Evolutionary conservation across 2,888 invertebrate species (phyloP).

Genomic region (Hesperia comma): DNA sequence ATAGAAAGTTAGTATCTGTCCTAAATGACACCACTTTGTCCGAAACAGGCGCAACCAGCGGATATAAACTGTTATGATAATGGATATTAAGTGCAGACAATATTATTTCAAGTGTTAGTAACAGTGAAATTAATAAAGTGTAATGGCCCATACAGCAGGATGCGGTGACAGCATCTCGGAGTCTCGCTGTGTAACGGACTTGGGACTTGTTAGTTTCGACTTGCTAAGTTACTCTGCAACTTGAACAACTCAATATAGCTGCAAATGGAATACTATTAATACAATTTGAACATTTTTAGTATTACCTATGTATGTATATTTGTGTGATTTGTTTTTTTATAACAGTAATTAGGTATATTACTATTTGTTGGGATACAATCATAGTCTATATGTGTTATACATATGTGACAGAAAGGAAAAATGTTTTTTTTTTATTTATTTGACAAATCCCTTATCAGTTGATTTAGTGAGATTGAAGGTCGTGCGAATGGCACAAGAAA

Average conservation of each 20-base stretch:
- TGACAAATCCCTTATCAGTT: too few relatives aligned
- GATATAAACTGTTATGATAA: background rate
- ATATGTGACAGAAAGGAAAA: too few relatives aligned
- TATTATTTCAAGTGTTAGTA: slow-evolving; percentile 7
- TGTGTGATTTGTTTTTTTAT: too few relatives aligned
- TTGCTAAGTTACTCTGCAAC: slow-evolving; percentile 30
- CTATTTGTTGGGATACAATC: too few relatives aligned
- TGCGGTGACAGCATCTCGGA: slow-evolving; percentile 23
- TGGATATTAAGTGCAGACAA: background rate
- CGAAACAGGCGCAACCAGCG: too few relatives aligned
- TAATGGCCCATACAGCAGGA: slow-evolving; percentile 27
- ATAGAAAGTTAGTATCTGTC: background rate
- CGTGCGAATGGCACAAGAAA: too few relatives aligned
- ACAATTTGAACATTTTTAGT: background rate
- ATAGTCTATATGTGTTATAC: too few relatives aligned
- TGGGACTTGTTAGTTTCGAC: slow-evolving; percentile 33
- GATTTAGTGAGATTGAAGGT: too few relatives aligned
- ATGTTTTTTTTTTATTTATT: too few relatives aligned
- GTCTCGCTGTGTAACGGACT: slow-evolving; percentile 32
- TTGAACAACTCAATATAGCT: slow-evolving; percentile 23
- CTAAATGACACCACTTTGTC: background rate
- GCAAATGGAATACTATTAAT: slow-evolving; percentile 29
- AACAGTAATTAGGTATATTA: too few relatives aligned
- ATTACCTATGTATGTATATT: too few relatives aligned
- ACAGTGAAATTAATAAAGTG: slow-evolving; percentile 28